Percentiles rank a stretch among this genome's conserved stretches.
phyloP scores from a whole-genome alignment of 1,140 invertebrate genomes.

The Zophobas atratus region DNA sequence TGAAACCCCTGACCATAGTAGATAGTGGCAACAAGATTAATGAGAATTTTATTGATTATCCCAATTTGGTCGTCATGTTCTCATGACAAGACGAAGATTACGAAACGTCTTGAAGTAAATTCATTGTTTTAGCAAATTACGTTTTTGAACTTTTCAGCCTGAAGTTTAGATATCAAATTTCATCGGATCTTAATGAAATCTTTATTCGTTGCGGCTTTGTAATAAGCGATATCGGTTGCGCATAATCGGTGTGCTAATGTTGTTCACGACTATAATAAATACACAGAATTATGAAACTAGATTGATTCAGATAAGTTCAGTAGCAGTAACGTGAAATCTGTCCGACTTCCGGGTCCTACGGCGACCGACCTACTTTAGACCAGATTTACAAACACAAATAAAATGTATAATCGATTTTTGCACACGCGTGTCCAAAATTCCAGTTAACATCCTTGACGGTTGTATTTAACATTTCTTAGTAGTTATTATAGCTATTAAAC shows the following conservation, averaged over 20 bases:
- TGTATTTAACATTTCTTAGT: constrained; percentile 22
- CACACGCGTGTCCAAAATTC: constrained; percentile 25
- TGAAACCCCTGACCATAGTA: background rate
- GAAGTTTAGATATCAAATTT: constrained; percentile 18
- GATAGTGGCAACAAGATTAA: background rate
- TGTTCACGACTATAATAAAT: constrained; percentile 42
- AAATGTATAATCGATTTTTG: constrained; percentile 15
- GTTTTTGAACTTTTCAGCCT: constrained; percentile 20
- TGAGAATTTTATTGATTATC: constrained; percentile 18
- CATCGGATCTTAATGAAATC: constrained; percentile 31
- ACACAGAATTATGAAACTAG: constrained; percentile 44
- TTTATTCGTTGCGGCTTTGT: constrained; percentile 14
- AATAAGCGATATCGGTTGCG: constrained; percentile 43
- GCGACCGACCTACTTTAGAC: constrained; percentile 24
- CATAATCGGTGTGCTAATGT: constrained; percentile 44
- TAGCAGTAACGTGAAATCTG: constrained; percentile 44
- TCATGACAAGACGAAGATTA: background rate
- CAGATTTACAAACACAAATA: constrained; percentile 27
- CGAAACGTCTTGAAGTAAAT: constrained; percentile 7
- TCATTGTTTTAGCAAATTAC: constrained; percentile 28
- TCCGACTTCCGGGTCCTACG: constrained; percentile 37
- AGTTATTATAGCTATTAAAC: background rate
- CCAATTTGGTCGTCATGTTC: constrained; percentile 13
- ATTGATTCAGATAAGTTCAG: constrained; percentile 46
- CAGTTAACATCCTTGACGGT: constrained; percentile 4